Conservation (phyloP, 2,888 invertebrate species). For the Apeira syringaria region DNA sequence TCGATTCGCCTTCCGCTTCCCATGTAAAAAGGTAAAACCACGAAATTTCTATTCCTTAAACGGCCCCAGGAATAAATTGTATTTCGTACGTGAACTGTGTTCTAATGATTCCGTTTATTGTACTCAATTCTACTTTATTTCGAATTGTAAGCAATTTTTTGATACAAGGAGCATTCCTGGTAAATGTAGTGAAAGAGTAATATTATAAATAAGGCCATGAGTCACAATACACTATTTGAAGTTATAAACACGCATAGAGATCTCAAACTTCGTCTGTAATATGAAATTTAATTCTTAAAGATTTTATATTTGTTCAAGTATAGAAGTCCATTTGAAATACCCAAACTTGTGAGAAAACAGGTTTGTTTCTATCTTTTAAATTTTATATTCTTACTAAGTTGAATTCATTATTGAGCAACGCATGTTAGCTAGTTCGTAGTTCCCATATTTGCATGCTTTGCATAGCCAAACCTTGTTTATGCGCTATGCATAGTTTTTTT, state of each 20-base stretch:
- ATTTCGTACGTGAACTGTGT: conserved; percentile 64
- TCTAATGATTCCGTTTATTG: conserved; percentile 50
- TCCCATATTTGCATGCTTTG: too few relatives aligned
- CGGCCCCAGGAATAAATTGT: conserved; percentile 67
- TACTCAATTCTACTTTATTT: conserved; percentile 43
- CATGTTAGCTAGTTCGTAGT: too few relatives aligned
- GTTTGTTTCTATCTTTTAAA: too few relatives aligned
- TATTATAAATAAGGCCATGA: conserved; percentile 11
- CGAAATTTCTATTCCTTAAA: conserved; percentile 68
- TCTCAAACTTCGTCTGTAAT: conserved; percentile 1
- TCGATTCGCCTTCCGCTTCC: conserved; percentile 59
- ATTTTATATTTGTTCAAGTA: neutral
- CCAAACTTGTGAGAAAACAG: too few relatives aligned
- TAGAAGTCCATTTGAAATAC: too few relatives aligned
- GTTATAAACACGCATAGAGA: conserved; percentile 2
- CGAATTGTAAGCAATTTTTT: conserved; percentile 44
- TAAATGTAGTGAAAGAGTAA: conserved; percentile 26
- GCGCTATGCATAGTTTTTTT: too few relatives aligned
- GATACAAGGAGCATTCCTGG: conserved; percentile 20
- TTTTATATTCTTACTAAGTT: too few relatives aligned
- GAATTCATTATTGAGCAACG: too few relatives aligned
- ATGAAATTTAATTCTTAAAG: too few relatives aligned
- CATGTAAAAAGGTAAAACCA: conserved; percentile 63
- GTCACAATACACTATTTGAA: conserved; percentile 8
- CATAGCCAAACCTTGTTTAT: too few relatives aligned